A percentile compares a stretch with the other conserved stretches of the same genome.
Conservation (phyloP, 2,797 vertebrate genomes). For the Antrozous pallidus region DNA sequence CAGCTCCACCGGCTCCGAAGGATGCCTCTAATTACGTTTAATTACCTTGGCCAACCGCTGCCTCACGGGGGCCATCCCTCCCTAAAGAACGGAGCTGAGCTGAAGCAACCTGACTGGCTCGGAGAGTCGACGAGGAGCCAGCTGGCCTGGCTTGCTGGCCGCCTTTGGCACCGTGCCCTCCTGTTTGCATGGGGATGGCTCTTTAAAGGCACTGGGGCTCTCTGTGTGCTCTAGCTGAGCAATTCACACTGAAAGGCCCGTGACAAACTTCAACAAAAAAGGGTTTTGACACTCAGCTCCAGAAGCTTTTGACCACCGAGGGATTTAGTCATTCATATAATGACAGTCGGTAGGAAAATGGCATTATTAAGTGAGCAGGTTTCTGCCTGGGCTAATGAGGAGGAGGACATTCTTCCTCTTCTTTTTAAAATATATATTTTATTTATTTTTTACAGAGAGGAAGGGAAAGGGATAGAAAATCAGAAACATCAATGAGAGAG, state of each 20-base stretch:
- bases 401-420: slow-evolving; percentile 23
- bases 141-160: slow-evolving; percentile 46
- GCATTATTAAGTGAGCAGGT: slow-evolving; percentile 52
- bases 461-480: no score
- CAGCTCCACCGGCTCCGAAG: background rate
- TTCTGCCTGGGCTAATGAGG: slow-evolving; percentile 62
- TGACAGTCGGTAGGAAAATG: slow-evolving; percentile 55
- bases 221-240: slow-evolving; percentile 68
- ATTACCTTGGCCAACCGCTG: slow-evolving; percentile 39
- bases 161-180: slow-evolving; percentile 66
- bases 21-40: slow-evolving; percentile 68
- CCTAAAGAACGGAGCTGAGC: rapidly evolving
- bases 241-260: slow-evolving; percentile 61
- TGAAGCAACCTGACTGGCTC: background rate
- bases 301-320: slow-evolving; percentile 65
- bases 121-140: slow-evolving; percentile 29
- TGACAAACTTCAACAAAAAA: slow-evolving; percentile 71
- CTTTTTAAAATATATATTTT: no score
- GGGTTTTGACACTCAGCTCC: slow-evolving; percentile 50
- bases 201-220: slow-evolving; percentile 60
- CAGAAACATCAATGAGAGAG: no score
- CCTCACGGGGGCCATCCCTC: background rate
- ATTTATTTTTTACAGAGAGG: no score
- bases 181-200: slow-evolving; percentile 68
- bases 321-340: slow-evolving; percentile 64